phyloP scores from a whole-genome alignment of 2,888 invertebrate species.

The Chrysotoxum bicinctum region DNA sequence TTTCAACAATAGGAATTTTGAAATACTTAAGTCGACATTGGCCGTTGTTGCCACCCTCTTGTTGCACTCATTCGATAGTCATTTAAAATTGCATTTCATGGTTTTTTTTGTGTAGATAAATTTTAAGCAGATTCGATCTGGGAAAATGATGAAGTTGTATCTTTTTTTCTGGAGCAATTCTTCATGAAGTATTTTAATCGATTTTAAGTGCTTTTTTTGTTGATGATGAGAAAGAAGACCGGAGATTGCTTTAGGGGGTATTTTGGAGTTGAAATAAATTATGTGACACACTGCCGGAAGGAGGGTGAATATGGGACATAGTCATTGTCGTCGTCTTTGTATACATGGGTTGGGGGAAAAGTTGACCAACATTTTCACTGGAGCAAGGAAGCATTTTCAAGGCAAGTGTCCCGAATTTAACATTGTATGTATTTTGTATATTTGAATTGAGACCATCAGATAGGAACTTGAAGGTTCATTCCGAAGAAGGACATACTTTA shows the following conservation, averaged over 20 bases:
- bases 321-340: not conserved
- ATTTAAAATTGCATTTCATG: conserved; percentile 30
- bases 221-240: not conserved
- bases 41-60: conserved; percentile 16
- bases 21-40: conserved; percentile 40
- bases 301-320: conserved; percentile 29
- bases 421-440: not conserved
- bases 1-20: conserved; percentile 18
- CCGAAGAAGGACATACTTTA: not conserved
- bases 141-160: conserved; percentile 49
- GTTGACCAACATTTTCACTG: conserved; percentile 40
- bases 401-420: not conserved
- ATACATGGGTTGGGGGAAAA: not conserved
- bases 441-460: conserved; percentile 19
- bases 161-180: not conserved
- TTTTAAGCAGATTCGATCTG: conserved; percentile 66
- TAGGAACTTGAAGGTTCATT: not conserved
- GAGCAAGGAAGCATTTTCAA: not conserved
- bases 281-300: conserved; percentile 55
- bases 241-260: conserved; percentile 69
- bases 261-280: conserved; percentile 57
- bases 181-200: conserved; percentile 66
- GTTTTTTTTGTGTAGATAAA: conserved; percentile 21
- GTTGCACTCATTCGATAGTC: conserved; percentile 32
- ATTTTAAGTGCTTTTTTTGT: conserved; percentile 58